Percentiles rank a stretch among this genome's conserved stretches.
Evolutionary conservation across 2,797 vertebrate species (phyloP).

Genomic region (Lepilemur ruficaudatus): DNA sequence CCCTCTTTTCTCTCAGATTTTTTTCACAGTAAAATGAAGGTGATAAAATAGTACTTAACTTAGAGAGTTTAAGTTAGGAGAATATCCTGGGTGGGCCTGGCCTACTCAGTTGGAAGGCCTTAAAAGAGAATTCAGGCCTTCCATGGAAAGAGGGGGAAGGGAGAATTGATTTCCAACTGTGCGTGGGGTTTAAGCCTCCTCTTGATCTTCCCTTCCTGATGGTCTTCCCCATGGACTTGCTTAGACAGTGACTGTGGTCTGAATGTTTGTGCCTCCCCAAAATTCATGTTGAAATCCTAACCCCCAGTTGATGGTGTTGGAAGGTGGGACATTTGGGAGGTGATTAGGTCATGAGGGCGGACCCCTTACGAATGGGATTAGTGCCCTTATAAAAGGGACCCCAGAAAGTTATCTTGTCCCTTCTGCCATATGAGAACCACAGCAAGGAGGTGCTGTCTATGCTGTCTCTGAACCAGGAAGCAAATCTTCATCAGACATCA

Average conservation of each 20-base stretch:
- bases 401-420: no score
- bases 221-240: not conserved
- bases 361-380: not conserved
- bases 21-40: not conserved
- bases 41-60: not conserved
- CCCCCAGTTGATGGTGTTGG: not conserved
- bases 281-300: not conserved
- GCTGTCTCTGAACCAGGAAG: not conserved
- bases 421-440: no score
- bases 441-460: not conserved
- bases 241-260: not conserved
- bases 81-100: not conserved
- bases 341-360: not conserved
- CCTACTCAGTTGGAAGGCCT: not conserved
- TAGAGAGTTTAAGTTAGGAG: not conserved
- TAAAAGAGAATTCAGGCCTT: not conserved
- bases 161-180: not conserved
- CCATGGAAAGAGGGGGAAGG: not conserved
- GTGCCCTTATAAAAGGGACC: not conserved
- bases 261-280: not conserved
- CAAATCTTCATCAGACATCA: not conserved
- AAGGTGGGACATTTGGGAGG: not conserved
- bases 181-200: not conserved
- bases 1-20: not conserved
- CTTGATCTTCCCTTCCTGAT: not conserved